Evolutionary conservation across 2,797 vertebrate genomes (phyloP), one percentile per base, ranked within the genome.

Genomic region (Acanthopagrus latus): DNA sequence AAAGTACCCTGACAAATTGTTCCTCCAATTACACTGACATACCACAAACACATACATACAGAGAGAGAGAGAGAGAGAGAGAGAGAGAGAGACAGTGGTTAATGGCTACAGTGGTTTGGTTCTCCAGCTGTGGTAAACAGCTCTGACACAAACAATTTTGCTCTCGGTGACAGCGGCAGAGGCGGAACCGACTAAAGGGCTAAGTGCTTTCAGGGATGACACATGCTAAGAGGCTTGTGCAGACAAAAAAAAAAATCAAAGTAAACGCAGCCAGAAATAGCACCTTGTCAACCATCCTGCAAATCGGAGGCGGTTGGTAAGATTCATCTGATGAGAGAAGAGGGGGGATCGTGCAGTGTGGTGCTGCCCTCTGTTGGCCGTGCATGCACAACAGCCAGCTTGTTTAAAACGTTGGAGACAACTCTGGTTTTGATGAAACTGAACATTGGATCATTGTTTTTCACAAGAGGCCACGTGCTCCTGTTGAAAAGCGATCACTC

Each of bases 281-380:
- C 1, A 2, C 17, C 18, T 54, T 63, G 63, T 76, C 44, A 80
- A 55, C 63, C 52, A 48, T 8, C 9, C 29, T 51, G 50, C n/a
- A 52, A 51, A 20, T 58, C 38, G 64, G 9, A 63, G 6, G 1
- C n/a, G 27, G 41, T 5, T 56, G 11, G 20, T 18, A 1, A 16
- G 20, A 38, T 20, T 51, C 44, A 60, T 1, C n/a, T 38, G 41
- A 43, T 48, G 38, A 27, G 47, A 55, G 10, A 6, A 18, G 4
- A 1, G 11, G 7, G 21, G 14, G 16, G 2, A 13, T 12, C 48
- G 4, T 33, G 55, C 44, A 81, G 78, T 62, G 44, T 56, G 58
- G 47, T 84, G 81, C 79, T 88, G 82, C 89, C 88, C 84, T 78
- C 91, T 89, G 43, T 56, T 87, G 89, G 77, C 11, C 7, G 5